phyloP scores from a whole-genome alignment of 2,113 vertebrate genomes.

The Anas platyrhynchos region DNA sequence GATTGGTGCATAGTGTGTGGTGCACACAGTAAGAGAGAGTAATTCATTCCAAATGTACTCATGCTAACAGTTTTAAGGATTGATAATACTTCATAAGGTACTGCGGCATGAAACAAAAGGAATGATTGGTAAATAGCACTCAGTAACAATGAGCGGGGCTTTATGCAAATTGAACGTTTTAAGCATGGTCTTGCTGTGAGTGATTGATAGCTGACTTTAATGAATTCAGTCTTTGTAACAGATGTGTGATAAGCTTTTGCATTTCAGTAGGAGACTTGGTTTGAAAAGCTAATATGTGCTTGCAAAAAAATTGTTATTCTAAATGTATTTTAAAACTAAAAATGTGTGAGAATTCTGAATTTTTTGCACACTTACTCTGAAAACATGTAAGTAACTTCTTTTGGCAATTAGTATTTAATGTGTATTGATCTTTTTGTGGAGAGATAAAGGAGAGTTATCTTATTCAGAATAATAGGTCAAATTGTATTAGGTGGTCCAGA shows the following conservation, averaged over 20 bases:
- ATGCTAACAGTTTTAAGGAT: neutral
- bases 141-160: neutral
- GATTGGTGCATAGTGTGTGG: neutral
- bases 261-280: slow-evolving; percentile 3
- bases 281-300: slow-evolving; percentile 21
- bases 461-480: neutral
- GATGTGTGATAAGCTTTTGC: slow-evolving; percentile 6
- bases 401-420: neutral
- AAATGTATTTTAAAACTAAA: neutral
- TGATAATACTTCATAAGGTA: neutral
- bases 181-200: neutral
- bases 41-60: neutral
- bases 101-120: neutral
- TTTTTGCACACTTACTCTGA: neutral
- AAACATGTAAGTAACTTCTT: neutral
- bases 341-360: neutral
- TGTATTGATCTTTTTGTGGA: neutral
- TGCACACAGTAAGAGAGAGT: neutral
- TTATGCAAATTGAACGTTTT: neutral
- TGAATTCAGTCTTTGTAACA: slow-evolving; percentile 11
- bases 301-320: neutral
- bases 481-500: neutral
- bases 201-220: slow-evolving; percentile 53
- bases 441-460: neutral
- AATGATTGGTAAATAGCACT: neutral